Percentiles rank a stretch among this genome's conserved stretches.
Evolutionary conservation across 1,140 invertebrate genomes (phyloP).

Genomic region (Thalassaphorura encarpata): DNA sequence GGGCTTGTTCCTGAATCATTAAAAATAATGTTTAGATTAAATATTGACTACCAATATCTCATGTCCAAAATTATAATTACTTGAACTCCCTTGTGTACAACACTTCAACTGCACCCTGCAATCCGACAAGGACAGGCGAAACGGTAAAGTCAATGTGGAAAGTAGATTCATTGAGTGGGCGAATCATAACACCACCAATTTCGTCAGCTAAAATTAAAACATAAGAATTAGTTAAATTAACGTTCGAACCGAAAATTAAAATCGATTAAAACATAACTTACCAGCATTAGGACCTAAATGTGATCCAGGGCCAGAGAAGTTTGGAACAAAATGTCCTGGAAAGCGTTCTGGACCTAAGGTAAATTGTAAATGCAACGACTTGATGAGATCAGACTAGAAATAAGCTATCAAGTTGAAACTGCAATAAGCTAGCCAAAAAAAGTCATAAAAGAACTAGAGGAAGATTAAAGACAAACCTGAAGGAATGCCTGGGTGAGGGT

Average conservation of each 20-base stretch:
- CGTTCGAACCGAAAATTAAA: neutral
- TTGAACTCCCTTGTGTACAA: slow-evolving; percentile 60
- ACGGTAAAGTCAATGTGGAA: slow-evolving; percentile 70
- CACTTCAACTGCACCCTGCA: slow-evolving; percentile 70
- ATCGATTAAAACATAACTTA: neutral
- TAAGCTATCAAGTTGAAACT: too few species aligned
- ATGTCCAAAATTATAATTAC: slow-evolving; percentile 41
- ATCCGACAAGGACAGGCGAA: slow-evolving; percentile 65
- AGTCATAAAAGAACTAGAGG: too few species aligned
- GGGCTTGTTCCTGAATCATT: slow-evolving; percentile 12
- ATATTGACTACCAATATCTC: neutral
- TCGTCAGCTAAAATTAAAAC: slow-evolving; percentile 17
- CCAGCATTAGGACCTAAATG: neutral
- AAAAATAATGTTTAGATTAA: neutral
- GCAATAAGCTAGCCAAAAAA: neutral
- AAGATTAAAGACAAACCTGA: slow-evolving; percentile 18
- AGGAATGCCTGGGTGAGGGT: slow-evolving; percentile 4
- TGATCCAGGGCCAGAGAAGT: too few species aligned
- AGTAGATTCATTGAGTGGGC: slow-evolving; percentile 59
- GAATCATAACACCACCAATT: slow-evolving; percentile 32
- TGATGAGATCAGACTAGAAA: neutral
- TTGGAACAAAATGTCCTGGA: too few species aligned
- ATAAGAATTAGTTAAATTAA: neutral
- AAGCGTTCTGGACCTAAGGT: slow-evolving; percentile 9
- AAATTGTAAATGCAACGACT: too few species aligned